A percentile compares a stretch with the other conserved stretches of the same genome.
phyloP scores from a whole-genome alignment of 2,113 vertebrate genomes.

The Zosterops borbonicus region DNA sequence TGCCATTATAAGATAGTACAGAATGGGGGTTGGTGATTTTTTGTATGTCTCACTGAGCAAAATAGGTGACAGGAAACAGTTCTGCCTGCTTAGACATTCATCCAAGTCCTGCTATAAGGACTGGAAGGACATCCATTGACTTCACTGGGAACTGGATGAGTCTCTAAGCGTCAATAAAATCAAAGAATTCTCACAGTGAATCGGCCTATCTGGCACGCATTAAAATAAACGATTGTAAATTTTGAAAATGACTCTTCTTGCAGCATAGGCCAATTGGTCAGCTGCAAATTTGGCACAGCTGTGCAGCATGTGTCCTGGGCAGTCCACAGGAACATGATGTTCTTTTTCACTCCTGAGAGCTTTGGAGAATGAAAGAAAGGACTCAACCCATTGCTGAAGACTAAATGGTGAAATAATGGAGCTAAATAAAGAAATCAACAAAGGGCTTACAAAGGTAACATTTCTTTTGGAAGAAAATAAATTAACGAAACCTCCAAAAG shows the following conservation, averaged over 20 bases:
- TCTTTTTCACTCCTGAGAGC: constrained; percentile 71
- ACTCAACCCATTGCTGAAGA: constrained; percentile 46
- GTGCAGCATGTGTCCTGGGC: constrained; percentile 73
- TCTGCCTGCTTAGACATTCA: neutral
- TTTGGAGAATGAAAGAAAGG: constrained; percentile 61
- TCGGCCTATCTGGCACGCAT: constrained; percentile 62
- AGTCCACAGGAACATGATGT: constrained; percentile 74
- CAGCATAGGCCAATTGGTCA: constrained; percentile 77
- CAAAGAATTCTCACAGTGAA: constrained; percentile 65
- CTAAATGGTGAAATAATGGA: constrained; percentile 33
- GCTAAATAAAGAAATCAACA: constrained; percentile 14
- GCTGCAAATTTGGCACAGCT: constrained; percentile 77
- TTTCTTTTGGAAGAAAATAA: neutral
- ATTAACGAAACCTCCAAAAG: neutral
- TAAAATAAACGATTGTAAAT: constrained; percentile 72
- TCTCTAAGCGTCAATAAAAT: constrained; percentile 27
- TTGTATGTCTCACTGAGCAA: neutral
- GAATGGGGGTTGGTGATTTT: neutral
- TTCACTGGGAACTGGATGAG: constrained; percentile 37
- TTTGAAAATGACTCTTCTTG: constrained; percentile 72
- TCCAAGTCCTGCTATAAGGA: neutral
- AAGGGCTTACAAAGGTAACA: neutral
- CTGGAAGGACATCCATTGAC: constrained; percentile 30
- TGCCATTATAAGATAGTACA: neutral
- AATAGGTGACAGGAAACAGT: neutral